These are phyloP conservation scores for Campylorhamphus procurvoides DNA, from an alignment of 2,113 vertebrate genomes.

Conservation along the genomic window DNA sequence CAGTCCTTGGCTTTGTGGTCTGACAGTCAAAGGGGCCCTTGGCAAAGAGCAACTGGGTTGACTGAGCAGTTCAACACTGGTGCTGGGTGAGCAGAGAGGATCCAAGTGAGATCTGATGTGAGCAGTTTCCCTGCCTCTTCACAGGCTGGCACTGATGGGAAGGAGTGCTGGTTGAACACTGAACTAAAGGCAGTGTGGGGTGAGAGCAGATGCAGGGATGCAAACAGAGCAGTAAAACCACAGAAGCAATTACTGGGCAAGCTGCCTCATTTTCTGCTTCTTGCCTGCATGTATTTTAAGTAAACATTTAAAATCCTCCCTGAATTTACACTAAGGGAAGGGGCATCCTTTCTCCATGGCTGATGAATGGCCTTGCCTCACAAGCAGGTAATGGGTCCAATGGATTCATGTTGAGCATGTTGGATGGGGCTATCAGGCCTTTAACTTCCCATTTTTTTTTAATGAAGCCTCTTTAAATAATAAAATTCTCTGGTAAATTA, in stretches of 20 bases:
- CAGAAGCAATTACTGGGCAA: neutral
- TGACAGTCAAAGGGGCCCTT: no score
- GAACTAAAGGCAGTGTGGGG: neutral
- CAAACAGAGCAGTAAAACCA: neutral
- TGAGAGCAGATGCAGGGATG: neutral
- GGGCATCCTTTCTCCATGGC: neutral
- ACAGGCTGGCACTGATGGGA: neutral
- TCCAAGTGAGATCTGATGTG: neutral
- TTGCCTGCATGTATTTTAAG: neutral
- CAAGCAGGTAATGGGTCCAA: neutral
- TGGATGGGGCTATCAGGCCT: neutral
- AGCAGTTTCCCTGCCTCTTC: neutral
- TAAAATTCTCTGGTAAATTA: neutral
- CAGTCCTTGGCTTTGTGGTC: neutral
- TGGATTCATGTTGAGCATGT: neutral
- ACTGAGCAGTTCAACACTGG: fast-evolving
- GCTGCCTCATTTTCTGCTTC: neutral
- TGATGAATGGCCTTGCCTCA: neutral
- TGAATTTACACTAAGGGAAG: neutral
- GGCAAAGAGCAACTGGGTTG: neutral
- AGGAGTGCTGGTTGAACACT: neutral
- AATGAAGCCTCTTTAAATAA: neutral
- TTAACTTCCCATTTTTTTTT: neutral
- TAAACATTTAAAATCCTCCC: neutral
- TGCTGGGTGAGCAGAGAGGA: neutral